Conservation (phyloP, 1,140 invertebrate species). For the Drosophila rhopaloa region DNA sequence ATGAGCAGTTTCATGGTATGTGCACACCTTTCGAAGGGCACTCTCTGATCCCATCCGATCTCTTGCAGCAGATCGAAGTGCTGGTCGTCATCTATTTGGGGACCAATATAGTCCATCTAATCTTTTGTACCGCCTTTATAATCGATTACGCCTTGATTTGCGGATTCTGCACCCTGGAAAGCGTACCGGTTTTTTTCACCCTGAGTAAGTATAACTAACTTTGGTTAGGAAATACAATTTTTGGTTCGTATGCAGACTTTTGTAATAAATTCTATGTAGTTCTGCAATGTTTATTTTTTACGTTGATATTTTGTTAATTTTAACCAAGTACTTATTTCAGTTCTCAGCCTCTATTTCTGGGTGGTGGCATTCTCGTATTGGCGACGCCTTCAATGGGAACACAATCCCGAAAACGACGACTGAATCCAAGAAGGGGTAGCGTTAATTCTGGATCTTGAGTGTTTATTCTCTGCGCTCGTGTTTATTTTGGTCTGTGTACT, state of each 20-base stretch:
- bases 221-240: too few relatives aligned
- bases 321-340: slow-evolving; percentile 7
- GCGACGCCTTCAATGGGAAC: slow-evolving; percentile 32
- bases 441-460: slow-evolving; percentile 10
- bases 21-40: background rate
- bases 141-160: slow-evolving; percentile 10
- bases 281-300: too few relatives aligned
- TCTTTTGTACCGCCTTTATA: slow-evolving; percentile 16
- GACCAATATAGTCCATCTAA: slow-evolving; percentile 24
- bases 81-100: slow-evolving; percentile 17
- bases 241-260: too few relatives aligned
- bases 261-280: too few relatives aligned
- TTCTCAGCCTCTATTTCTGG: slow-evolving; percentile 41
- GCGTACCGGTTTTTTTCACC: background rate
- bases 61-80: slow-evolving; percentile 36
- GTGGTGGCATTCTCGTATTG: slow-evolving; percentile 27
- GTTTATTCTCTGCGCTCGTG: slow-evolving; percentile 15
- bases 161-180: slow-evolving; percentile 10
- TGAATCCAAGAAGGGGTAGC: slow-evolving; percentile 1
- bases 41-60: slow-evolving; percentile 18
- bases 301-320: too few relatives aligned
- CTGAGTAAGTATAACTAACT: slow-evolving; percentile 7
- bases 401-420: slow-evolving; percentile 21
- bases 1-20: slow-evolving; percentile 38
- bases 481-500: slow-evolving; percentile 33